These are phyloP conservation scores for Pelecanoides urinatrix DNA, from an alignment of 2,113 vertebrate species.

Conservation along the genomic window DNA sequence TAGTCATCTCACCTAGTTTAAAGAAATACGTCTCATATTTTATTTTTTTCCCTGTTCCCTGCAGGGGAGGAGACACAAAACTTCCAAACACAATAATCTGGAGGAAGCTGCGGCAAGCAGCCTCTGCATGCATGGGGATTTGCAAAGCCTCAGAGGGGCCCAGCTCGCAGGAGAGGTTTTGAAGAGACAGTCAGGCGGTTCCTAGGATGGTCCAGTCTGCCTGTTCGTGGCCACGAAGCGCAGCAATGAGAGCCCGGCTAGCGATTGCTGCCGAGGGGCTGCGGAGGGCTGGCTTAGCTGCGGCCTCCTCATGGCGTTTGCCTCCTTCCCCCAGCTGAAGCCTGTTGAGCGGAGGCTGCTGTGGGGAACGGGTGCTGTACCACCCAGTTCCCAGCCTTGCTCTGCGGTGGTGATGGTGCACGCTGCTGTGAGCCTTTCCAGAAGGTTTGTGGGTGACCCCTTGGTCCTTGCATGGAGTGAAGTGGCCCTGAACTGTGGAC, in stretches of 20 bases:
- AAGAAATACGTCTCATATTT: not conserved
- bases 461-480: not conserved
- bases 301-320: no score
- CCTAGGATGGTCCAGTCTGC: not conserved
- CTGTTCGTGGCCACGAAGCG: rapidly evolving
- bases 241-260: not conserved
- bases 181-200: not conserved
- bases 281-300: not conserved
- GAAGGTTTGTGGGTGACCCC: not conserved
- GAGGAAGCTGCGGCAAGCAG: not conserved
- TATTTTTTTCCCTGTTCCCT: not conserved
- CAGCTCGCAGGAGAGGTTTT: not conserved
- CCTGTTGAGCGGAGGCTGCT: not conserved
- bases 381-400: not conserved
- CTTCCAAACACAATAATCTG: not conserved
- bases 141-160: not conserved
- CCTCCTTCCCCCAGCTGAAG: not conserved
- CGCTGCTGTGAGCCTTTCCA: not conserved
- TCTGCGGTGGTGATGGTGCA: rapidly evolving
- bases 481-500: not conserved
- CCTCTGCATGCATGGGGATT: not conserved
- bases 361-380: rapidly evolving
- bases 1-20: not conserved
- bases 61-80: not conserved
- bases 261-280: not conserved